Percentiles rank a stretch among this genome's conserved stretches.
phyloP scores from a whole-genome alignment of 2,797 vertebrate genomes.

The Sphenopsis melanotis region DNA sequence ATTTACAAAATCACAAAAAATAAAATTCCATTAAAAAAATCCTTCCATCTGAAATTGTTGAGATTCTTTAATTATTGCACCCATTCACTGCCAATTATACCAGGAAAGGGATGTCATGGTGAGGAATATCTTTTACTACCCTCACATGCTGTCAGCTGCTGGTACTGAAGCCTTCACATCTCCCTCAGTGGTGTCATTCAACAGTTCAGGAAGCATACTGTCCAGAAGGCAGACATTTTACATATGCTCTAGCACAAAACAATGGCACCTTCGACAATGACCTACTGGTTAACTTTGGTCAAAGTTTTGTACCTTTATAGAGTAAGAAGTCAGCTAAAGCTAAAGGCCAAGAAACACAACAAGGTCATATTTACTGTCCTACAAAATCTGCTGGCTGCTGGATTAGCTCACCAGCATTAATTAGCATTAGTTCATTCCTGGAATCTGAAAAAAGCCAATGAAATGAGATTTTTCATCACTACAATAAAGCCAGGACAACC shows the following conservation, averaged over 20 bases:
- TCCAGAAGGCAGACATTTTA: background rate
- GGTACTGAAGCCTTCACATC: background rate
- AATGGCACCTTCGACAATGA: background rate
- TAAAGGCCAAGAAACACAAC: background rate
- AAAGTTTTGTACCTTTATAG: background rate
- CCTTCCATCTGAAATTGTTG: background rate
- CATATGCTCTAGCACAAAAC: background rate
- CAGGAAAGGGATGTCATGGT: background rate
- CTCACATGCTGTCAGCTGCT: background rate
- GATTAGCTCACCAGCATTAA: background rate
- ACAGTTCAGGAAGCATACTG: background rate
- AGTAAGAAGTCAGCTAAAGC: background rate
- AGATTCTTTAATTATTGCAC: background rate
- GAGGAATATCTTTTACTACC: background rate
- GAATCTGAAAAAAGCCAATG: background rate
- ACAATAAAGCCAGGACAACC: background rate
- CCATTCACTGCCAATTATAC: background rate
- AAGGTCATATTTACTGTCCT: background rate
- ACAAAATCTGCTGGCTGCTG: background rate
- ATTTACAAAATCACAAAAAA: background rate
- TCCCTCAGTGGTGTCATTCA: background rate
- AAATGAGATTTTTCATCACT: background rate
- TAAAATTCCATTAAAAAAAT: background rate
- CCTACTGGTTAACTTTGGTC: background rate
- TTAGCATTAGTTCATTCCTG: background rate